Base-by-base conservation (phyloP, 2,888 invertebrate species). In the Hymenopus coronatus region DNA sequence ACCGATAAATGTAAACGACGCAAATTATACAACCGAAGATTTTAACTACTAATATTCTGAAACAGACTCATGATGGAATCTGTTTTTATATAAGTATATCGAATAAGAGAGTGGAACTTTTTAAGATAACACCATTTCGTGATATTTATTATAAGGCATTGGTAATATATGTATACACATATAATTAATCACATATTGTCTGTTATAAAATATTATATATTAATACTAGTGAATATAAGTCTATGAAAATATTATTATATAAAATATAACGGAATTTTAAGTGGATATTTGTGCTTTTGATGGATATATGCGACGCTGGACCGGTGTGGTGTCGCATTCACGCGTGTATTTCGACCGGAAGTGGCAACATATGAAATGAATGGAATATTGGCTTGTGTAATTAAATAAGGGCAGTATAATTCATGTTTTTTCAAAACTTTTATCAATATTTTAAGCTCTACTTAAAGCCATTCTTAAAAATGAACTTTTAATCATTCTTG, bases 81-180 rank as follows among this genome's bases (percentile, higher is more conserved):
- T 87, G 82, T 8, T 28, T 70, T 28, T 28, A 28, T 83, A 83
- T 87, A 82, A 40, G 87, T 87, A 82, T 87, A 70, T 87, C 87
- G 88, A 88, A 88, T 28, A 54, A 84, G 88, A 88, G 88, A 85
- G 85, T 85, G 82, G 83, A 46, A 88, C 28, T 28, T 88, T 85
- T 84, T 83, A 82, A 84, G 85, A 89, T 89, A 89, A 89, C 89
- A 88, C 89, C 89, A 89, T 85, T 70, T 88, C 88, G 89, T 85
- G 89, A 88, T 89, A 85, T 88, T 14, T 14, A 89, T 25, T 85
- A 85, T 46, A 85, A 27, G 33, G n/a, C 40, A 85, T 85, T 85
- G 33, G n/a, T 85, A 27, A 85, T 85, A 46, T 85, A 85, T 85
- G 33, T 85, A 33, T 25, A 40, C 40, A 85, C 25, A 85, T 85